Conservation (phyloP, 1,140 invertebrate genomes). For the Dufourea novaeangliae region DNA sequence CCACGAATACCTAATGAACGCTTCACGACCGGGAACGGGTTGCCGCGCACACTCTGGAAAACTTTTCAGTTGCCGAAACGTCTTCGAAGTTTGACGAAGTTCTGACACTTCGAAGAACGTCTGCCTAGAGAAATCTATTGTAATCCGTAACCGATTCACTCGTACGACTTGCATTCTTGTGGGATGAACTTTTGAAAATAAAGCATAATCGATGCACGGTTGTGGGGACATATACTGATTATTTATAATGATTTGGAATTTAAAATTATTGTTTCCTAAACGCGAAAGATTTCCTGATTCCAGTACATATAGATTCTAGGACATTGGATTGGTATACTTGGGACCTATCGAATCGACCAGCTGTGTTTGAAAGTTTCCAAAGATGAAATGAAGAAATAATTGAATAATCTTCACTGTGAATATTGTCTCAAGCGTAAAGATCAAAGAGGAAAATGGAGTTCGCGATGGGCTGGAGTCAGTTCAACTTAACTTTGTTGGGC, state of each 20-base stretch:
- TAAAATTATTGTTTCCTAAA: neutral
- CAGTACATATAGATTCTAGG: neutral
- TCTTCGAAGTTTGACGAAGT: neutral
- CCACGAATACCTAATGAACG: constrained; percentile 34
- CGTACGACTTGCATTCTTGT: too few relatives aligned
- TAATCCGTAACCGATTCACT: too few relatives aligned
- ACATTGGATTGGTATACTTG: neutral
- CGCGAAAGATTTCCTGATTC: neutral
- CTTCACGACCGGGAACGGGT: neutral
- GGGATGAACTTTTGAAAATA: neutral
- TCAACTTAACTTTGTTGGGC: constrained; percentile 29
- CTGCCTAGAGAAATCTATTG: too few relatives aligned
- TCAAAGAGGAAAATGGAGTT: constrained; percentile 29
- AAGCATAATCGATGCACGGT: neutral
- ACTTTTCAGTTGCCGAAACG: constrained; percentile 16
- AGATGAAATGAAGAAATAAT: neutral
- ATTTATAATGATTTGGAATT: too few relatives aligned
- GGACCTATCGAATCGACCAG: neutral
- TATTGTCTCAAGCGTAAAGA: neutral
- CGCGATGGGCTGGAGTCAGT: constrained; percentile 41
- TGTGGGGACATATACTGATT: neutral
- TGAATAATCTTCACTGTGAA: neutral
- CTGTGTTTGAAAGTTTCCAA: neutral
- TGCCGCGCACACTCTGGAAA: neutral
- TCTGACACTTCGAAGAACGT: too few relatives aligned